Conservation (phyloP, 2,113 vertebrate species). For the Podocnemis expansa region DNA sequence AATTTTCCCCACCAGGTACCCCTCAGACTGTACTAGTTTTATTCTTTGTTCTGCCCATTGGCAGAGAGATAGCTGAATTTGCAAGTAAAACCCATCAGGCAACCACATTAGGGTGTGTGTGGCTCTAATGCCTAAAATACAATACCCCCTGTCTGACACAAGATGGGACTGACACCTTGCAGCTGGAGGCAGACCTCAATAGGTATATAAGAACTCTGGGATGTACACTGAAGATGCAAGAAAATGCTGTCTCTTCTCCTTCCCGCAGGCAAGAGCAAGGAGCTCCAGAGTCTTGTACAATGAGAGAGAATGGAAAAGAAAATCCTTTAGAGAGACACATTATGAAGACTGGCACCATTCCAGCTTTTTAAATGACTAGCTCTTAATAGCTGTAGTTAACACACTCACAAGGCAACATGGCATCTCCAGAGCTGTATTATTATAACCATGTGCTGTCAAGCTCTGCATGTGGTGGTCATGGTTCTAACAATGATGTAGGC, state of each 20-base stretch:
- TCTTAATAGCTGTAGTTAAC: not conserved
- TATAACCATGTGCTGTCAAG: not conserved
- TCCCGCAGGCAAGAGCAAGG: not conserved
- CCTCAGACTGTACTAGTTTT: not conserved
- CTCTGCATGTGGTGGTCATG: fast-evolving
- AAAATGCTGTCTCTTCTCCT: not conserved
- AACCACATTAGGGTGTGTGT: not conserved
- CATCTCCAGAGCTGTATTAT: not conserved
- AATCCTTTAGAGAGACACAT: not conserved
- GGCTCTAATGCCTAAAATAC: not conserved
- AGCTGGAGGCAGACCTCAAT: not conserved
- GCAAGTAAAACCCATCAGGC: not conserved
- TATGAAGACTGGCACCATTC: too few species aligned
- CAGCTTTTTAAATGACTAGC: not conserved
- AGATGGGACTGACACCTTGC: not conserved
- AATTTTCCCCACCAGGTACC: not conserved
- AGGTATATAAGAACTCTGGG: not conserved
- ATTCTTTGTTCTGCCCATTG: not conserved
- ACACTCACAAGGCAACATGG: not conserved
- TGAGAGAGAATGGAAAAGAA: not conserved
- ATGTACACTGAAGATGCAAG: too few species aligned
- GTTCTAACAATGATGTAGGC: not conserved
- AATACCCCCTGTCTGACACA: not conserved
- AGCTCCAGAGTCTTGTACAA: not conserved
- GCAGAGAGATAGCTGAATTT: not conserved